phyloP scores from a whole-genome alignment of 2,797 vertebrate genomes.

The Thamnophis elegans region DNA sequence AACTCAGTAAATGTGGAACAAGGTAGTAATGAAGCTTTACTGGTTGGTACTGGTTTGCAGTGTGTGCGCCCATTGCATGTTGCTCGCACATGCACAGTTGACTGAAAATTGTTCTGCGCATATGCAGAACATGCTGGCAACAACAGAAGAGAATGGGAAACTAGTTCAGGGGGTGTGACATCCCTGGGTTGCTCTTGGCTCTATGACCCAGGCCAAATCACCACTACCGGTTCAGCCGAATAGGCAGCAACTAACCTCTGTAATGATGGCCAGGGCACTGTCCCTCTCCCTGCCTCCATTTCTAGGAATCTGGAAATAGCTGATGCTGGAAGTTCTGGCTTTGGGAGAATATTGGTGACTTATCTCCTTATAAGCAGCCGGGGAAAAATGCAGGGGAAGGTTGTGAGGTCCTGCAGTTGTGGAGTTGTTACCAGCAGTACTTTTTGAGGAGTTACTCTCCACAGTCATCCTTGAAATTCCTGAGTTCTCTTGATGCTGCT shows the following conservation, averaged over 20 bases:
- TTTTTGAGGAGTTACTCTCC: not conserved
- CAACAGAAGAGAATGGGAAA: no score
- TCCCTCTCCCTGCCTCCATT: not conserved
- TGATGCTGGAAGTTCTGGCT: not conserved
- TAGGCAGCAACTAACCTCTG: no score
- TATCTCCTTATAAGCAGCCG: not conserved
- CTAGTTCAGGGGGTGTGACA: no score
- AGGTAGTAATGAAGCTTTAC: not conserved
- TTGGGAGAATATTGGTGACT: not conserved
- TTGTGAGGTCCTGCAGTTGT: not conserved
- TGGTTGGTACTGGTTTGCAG: no score
- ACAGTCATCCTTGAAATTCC: not conserved
- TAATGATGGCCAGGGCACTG: not conserved
- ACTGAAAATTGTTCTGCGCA: no score
- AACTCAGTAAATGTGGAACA: not conserved
- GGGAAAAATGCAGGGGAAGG: no score
- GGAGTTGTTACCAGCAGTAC: not conserved
- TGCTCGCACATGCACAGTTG: no score
- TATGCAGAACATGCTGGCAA: no score
- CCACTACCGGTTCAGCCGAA: no score
- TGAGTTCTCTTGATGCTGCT: not conserved
- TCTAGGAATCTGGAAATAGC: not conserved
- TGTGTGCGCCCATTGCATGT: no score
- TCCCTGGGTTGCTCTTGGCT: no score
- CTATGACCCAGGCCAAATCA: no score